Percentiles rank a stretch among this genome's conserved stretches.
Evolutionary conservation across 2,888 invertebrate species (phyloP).

Genomic region (Heliconius hortense): DNA sequence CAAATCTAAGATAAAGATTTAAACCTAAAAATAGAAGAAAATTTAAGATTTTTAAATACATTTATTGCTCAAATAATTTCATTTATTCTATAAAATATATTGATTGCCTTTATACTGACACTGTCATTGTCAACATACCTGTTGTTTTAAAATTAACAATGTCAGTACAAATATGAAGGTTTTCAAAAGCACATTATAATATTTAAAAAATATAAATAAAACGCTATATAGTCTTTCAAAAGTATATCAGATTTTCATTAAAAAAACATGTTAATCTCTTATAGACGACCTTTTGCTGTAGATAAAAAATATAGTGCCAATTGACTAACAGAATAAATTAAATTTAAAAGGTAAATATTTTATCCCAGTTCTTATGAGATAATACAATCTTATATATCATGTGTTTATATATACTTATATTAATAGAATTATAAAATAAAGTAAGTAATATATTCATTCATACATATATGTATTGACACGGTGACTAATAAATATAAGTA

Average conservation of each 20-base stretch:
- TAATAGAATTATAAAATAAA: background rate
- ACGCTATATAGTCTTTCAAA: background rate
- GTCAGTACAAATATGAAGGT: background rate
- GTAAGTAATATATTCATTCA: background rate
- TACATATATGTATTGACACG: background rate
- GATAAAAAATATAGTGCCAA: background rate
- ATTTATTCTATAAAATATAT: background rate
- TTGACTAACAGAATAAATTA: background rate
- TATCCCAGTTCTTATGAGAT: too few species aligned
- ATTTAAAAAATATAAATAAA: too few species aligned
- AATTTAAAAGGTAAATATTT: constrained; percentile 1
- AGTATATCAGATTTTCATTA: background rate
- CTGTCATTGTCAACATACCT: background rate
- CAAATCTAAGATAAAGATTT: too few species aligned
- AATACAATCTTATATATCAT: background rate
- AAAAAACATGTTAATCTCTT: background rate
- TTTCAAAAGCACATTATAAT: background rate
- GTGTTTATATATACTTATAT: background rate
- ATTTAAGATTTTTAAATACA: background rate
- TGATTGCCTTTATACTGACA: background rate
- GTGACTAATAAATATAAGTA: background rate
- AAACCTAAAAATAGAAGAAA: background rate
- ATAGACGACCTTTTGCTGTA: background rate
- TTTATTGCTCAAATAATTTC: background rate
- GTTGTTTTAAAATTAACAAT: too few species aligned